phyloP scores from a whole-genome alignment of 2,888 invertebrate genomes.

The Heliconius charithonia region DNA sequence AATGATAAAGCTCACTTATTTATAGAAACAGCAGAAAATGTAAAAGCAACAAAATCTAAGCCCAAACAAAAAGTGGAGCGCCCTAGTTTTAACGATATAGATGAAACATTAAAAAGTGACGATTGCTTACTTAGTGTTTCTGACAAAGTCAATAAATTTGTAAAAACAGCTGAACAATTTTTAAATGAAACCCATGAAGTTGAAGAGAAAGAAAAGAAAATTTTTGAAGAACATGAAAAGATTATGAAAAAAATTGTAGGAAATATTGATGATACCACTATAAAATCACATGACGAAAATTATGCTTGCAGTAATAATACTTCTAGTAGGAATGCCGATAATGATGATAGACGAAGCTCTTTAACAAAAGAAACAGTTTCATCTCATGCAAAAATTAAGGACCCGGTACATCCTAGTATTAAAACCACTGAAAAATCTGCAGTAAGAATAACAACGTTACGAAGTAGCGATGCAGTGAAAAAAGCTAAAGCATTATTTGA shows the following conservation, averaged over 20 bases:
- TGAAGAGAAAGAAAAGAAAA: conserved; percentile 70
- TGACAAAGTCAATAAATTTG: conserved; percentile 86
- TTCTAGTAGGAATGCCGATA: conserved; percentile 49
- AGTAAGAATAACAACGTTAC: conserved; percentile 74
- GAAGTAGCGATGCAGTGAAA: conserved; percentile 86
- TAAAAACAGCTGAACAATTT: conserved; percentile 84
- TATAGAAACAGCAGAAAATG: conserved; percentile 84
- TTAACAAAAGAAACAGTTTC: conserved; percentile 61
- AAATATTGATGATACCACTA: conserved; percentile 56
- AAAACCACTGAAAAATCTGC: conserved; percentile 61
- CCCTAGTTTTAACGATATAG: conserved; percentile 82
- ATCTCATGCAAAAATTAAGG: conserved; percentile 60
- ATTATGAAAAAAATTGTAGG: conserved; percentile 71
- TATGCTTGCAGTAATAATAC: conserved; percentile 40
- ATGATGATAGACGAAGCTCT: conserved; percentile 50
- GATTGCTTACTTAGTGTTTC: conserved; percentile 86
- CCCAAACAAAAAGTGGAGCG: conserved; percentile 71
- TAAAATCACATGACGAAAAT: conserved; percentile 50
- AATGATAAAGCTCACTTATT: conserved; percentile 87
- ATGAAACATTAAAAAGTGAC: conserved; percentile 83
- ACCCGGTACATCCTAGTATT: conserved; percentile 54
- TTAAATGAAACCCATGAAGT: conserved; percentile 64
- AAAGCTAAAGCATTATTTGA: conserved; percentile 89
- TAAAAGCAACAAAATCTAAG: conserved; percentile 72
- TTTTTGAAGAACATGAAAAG: conserved; percentile 76